Conservation (phyloP, 2,113 vertebrate genomes). For the Melierax canorus region DNA sequence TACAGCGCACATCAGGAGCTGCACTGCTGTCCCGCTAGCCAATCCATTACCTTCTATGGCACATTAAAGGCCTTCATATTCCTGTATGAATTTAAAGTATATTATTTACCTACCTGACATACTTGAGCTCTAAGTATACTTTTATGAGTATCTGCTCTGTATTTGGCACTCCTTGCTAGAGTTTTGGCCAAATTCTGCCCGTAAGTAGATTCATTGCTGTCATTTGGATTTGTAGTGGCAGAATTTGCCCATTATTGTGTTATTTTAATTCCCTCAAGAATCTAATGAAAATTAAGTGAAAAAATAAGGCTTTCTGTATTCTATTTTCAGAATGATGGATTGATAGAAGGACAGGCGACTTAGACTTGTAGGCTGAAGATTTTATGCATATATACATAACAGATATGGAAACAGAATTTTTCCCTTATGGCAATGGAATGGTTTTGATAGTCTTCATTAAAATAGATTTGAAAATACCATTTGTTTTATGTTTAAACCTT, state of each 20-base stretch:
- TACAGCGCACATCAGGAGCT: not conserved
- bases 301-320: slow-evolving; percentile 63
- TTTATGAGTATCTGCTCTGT: not conserved
- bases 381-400: slow-evolving; percentile 64
- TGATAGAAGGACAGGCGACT: slow-evolving; percentile 60
- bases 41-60: not conserved
- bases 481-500: slow-evolving; percentile 71
- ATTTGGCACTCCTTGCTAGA: not conserved
- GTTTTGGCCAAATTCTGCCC: not conserved
- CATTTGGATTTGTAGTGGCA: slow-evolving; percentile 63
- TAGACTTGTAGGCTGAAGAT: slow-evolving; percentile 58
- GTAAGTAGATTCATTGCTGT: slow-evolving; percentile 42
- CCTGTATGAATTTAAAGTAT: not conserved
- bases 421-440: slow-evolving; percentile 62
- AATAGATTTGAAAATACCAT: slow-evolving; percentile 68
- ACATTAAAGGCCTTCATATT: not conserved
- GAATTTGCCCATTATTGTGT: slow-evolving; percentile 63
- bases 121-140: not conserved
- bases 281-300: slow-evolving; percentile 68
- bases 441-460: slow-evolving; percentile 67
- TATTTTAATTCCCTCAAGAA: slow-evolving; percentile 67
- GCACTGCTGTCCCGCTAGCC: accelerated
- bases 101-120: not conserved
- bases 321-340: slow-evolving; percentile 61
- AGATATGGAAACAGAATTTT: slow-evolving; percentile 64